Percentiles rank a stretch among this genome's conserved stretches.
Conservation (phyloP, 2,888 invertebrate genomes). For the Perithous albicinctus region DNA sequence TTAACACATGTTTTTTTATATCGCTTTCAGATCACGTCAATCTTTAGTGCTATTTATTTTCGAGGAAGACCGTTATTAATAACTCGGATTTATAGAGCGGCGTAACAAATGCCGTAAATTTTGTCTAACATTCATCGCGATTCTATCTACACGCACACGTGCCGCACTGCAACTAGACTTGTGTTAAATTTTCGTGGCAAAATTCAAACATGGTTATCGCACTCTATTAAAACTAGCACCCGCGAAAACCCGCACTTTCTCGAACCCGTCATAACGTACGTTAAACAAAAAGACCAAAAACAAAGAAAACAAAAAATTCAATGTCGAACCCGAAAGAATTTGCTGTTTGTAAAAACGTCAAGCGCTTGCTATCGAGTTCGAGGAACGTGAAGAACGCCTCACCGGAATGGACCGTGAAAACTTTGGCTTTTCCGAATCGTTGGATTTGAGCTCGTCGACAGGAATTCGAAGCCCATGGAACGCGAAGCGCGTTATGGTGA, state of each 20-base stretch:
- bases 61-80: conserved; percentile 1
- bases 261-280: not conserved
- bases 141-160: not conserved
- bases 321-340: not conserved
- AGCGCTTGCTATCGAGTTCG: conserved; percentile 71
- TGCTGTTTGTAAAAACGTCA: conserved; percentile 66
- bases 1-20: conserved; percentile 26
- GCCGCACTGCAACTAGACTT: no score
- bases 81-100: not conserved
- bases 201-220: no score
- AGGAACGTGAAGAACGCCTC: conserved; percentile 59
- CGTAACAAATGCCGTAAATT: not conserved
- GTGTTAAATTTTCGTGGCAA: no score
- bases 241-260: conserved; percentile 15
- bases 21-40: not conserved
- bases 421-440: conserved; percentile 31
- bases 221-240: conserved; percentile 5
- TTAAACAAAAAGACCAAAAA: not conserved
- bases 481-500: conserved; percentile 9
- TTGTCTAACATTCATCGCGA: not conserved
- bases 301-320: not conserved
- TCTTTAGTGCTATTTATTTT: not conserved
- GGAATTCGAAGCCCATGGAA: conserved; percentile 40
- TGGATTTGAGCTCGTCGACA: conserved; percentile 16
- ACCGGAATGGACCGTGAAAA: conserved; percentile 34